These are phyloP conservation scores for Yponomeuta cagnagella DNA, from an alignment of 2,888 invertebrate species.

Conservation along the genomic window DNA sequence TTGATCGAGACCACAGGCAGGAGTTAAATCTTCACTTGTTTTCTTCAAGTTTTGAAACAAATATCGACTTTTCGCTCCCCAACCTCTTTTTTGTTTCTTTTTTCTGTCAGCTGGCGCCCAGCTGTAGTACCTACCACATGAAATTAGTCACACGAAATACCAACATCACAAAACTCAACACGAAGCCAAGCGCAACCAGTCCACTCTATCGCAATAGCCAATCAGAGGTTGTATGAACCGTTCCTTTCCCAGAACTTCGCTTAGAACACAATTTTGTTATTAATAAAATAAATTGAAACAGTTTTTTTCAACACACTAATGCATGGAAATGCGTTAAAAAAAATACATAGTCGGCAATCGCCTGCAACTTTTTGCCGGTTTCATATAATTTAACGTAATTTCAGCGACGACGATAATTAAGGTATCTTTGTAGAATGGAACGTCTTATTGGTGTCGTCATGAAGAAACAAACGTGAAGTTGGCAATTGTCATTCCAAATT, in stretches of 20 bases:
- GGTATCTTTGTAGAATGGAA: conserved; percentile 6
- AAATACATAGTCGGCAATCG: too few relatives aligned
- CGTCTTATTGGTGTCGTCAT: conserved; percentile 8
- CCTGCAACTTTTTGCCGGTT: background rate
- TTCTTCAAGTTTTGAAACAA: background rate
- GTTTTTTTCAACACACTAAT: too few relatives aligned
- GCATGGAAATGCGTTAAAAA: too few relatives aligned
- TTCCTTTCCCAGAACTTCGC: conserved; percentile 20
- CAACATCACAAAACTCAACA: conserved; percentile 36
- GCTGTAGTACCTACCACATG: conserved; percentile 52
- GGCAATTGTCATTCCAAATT: conserved; percentile 43
- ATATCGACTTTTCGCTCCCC: conserved; percentile 52
- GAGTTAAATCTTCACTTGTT: conserved; percentile 20
- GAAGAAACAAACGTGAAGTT: conserved; percentile 73
- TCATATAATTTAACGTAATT: background rate
- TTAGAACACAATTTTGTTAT: background rate
- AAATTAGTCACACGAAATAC: conserved; percentile 38
- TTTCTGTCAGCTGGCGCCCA: conserved; percentile 72
- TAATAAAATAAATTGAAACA: background rate
- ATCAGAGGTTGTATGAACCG: conserved; percentile 24
- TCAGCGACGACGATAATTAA: background rate
- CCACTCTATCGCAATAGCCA: background rate
- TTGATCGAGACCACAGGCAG: conserved; percentile 36
- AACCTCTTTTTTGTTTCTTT: conserved; percentile 39
- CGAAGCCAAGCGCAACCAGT: conserved; percentile 23